phyloP scores from a whole-genome alignment of 2,113 vertebrate genomes.

The Corythoichthys haematopterus region DNA sequence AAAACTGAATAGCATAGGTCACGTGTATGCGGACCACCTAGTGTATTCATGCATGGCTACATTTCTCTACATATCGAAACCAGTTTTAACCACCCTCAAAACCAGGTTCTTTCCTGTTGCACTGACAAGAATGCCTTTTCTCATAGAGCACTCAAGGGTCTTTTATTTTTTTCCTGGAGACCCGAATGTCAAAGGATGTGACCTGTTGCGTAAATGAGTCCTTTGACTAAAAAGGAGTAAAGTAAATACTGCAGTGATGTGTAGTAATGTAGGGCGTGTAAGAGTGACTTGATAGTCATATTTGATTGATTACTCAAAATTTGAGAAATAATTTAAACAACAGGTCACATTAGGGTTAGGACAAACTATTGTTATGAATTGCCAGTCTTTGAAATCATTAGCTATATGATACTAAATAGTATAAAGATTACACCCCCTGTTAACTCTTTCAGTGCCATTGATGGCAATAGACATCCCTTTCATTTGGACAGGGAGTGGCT shows the following conservation, averaged over 20 bases:
- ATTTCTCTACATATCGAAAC: constrained; percentile 6
- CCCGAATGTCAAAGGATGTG: constrained; percentile 48
- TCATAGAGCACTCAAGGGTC: constrained; percentile 35
- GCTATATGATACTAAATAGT: too few species aligned
- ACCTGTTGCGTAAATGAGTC: constrained; percentile 50
- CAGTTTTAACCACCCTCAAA: constrained; percentile 2
- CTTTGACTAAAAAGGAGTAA: constrained; percentile 30
- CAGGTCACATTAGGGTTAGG: neutral
- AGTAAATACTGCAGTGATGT: constrained; percentile 43
- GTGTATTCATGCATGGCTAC: neutral
- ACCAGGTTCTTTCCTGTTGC: constrained; percentile 37
- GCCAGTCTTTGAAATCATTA: too few species aligned
- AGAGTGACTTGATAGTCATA: constrained; percentile 9
- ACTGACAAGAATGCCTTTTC: constrained; percentile 43
- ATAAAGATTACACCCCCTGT: too few species aligned
- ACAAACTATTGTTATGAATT: neutral
- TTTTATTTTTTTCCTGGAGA: constrained; percentile 21
- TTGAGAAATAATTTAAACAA: constrained; percentile 1
- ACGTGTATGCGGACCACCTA: neutral
- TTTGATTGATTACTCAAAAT: neutral
- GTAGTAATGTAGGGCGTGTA: constrained; percentile 32
- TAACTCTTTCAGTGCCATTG: too few species aligned
- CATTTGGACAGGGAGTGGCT: too few species aligned
- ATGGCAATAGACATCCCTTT: too few species aligned
- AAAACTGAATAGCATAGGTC: neutral